Conservation (phyloP, 2,797 vertebrate genomes). For the Pelodytes ibericus region DNA sequence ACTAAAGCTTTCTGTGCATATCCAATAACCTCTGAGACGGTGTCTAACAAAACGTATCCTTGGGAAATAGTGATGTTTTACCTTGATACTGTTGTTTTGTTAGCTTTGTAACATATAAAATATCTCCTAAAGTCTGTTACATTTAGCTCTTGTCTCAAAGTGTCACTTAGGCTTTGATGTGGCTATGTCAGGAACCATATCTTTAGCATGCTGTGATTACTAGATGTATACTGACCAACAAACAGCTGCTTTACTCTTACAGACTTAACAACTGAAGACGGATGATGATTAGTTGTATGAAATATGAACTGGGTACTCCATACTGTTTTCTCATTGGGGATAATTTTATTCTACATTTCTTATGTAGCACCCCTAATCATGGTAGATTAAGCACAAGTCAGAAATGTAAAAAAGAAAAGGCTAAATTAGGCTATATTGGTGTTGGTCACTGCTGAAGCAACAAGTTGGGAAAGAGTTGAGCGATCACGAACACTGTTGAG, state of each 20-base stretch:
- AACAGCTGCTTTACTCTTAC: slow-evolving; percentile 8
- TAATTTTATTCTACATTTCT: too few species aligned
- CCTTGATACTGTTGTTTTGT: not conserved
- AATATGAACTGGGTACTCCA: not conserved
- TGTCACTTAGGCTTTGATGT: not conserved
- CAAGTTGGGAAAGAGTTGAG: too few species aligned
- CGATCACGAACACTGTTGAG: too few species aligned
- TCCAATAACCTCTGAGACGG: too few species aligned
- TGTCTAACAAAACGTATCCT: not conserved
- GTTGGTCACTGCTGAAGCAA: too few species aligned
- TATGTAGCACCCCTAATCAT: too few species aligned
- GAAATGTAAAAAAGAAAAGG: too few species aligned
- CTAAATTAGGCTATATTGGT: too few species aligned
- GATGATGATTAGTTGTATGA: not conserved
- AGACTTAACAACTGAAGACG: not conserved
- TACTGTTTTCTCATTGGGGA: too few species aligned
- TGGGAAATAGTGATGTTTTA: not conserved
- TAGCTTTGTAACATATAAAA: not conserved
- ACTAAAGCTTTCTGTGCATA: too few species aligned
- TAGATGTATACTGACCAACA: not conserved
- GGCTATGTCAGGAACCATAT: not conserved
- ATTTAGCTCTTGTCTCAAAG: not conserved
- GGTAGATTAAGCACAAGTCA: too few species aligned
- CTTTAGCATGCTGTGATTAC: not conserved
- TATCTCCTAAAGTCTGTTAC: not conserved